Evolutionary conservation across 1,140 invertebrate genomes (phyloP).

Genomic region (Cydia strobilella): DNA sequence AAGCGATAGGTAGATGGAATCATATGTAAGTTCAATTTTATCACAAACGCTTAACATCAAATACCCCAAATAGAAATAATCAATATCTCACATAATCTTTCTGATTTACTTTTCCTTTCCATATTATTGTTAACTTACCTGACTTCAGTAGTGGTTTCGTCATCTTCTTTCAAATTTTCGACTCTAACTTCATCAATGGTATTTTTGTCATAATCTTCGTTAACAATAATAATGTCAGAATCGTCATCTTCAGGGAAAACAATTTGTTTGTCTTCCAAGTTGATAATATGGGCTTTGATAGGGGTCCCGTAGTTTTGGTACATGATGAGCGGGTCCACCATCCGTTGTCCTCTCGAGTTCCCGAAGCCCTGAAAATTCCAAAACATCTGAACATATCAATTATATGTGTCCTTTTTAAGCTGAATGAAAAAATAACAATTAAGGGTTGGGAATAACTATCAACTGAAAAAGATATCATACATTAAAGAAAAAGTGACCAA

Average conservation of each 20-base stretch:
- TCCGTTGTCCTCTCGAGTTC: constrained; percentile 81
- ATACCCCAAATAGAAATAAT: no score
- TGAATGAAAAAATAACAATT: neutral
- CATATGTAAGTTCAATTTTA: no score
- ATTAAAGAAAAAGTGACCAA: no score
- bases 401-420: constrained; percentile 54
- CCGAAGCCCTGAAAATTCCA: constrained; percentile 86
- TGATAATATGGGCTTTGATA: constrained; percentile 54
- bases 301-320: constrained; percentile 68
- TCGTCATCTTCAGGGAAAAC: constrained; percentile 72
- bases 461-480: no score
- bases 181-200: constrained; percentile 48
- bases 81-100: no score
- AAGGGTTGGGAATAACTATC: no score
- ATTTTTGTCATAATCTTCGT: constrained; percentile 68
- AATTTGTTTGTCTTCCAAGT: constrained; percentile 66
- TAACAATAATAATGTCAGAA: constrained; percentile 73
- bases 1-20: no score
- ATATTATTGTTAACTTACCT: constrained; percentile 38
- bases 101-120: neutral
- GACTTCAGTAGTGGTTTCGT: constrained; percentile 53
- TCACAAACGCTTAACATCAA: no score
- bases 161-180: constrained; percentile 50
- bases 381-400: constrained; percentile 82
- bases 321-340: constrained; percentile 64